Conservation (phyloP, 2,888 invertebrate species). For the Charanyca ferruginea region DNA sequence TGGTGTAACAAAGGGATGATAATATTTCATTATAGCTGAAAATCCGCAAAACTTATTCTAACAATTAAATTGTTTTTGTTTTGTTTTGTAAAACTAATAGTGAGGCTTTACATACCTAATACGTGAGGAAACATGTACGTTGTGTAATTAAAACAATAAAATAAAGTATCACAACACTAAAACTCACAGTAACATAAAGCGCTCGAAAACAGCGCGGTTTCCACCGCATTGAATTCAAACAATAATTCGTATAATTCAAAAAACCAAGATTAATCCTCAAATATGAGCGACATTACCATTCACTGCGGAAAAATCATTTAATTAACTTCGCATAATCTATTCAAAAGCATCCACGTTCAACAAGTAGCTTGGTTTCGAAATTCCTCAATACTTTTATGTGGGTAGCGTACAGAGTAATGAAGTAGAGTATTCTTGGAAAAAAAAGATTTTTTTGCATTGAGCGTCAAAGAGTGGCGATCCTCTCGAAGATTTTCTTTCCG, state of each 20-base stretch:
- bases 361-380: conserved; percentile 82
- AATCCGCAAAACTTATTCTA: neutral
- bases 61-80: neutral
- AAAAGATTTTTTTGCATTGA: conserved; percentile 85
- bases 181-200: conserved; percentile 19
- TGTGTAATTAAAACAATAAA: neutral
- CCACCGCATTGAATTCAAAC: conserved; percentile 39
- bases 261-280: conserved; percentile 55
- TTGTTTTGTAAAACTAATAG: too few species aligned
- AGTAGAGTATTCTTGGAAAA: conserved; percentile 78
- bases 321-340: conserved; percentile 82
- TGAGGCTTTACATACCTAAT: too few species aligned
- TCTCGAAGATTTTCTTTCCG: conserved; percentile 86
- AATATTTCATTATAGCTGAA: neutral
- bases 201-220: conserved; percentile 5
- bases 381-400: conserved; percentile 81
- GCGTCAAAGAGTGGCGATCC: conserved; percentile 89
- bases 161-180: neutral
- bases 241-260: conserved; percentile 43
- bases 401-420: conserved; percentile 83
- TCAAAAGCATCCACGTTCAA: conserved; percentile 83
- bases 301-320: conserved; percentile 76
- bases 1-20: neutral
- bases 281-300: conserved; percentile 65
- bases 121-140: too few species aligned